Conservation (phyloP, 2,888 invertebrate genomes). For the Ceratothoa steindachneri region DNA sequence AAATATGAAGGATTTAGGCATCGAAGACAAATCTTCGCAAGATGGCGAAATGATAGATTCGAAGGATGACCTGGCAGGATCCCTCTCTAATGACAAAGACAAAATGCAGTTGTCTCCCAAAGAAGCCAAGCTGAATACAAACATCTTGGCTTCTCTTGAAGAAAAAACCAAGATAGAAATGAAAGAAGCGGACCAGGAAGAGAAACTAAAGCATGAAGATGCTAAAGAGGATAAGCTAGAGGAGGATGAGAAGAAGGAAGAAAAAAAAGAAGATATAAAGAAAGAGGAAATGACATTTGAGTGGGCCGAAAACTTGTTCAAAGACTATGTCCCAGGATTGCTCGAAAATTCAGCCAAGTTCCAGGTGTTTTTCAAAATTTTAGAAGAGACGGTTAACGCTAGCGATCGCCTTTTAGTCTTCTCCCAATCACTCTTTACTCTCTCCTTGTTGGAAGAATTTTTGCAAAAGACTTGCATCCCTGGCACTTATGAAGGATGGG, state of each 20-base stretch:
- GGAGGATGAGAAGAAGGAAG: constrained; percentile 32
- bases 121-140: background rate
- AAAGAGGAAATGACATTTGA: constrained; percentile 68
- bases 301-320: constrained; percentile 58
- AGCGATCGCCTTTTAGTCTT: constrained; percentile 91
- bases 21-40: background rate
- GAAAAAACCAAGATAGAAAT: constrained; percentile 54
- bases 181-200: constrained; percentile 60
- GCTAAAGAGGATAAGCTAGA: background rate
- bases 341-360: constrained; percentile 93
- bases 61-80: background rate
- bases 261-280: constrained; percentile 58
- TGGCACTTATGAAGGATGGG: constrained; percentile 62
- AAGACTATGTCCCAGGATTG: constrained; percentile 73
- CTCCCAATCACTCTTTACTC: constrained; percentile 90
- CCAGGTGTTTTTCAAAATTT: constrained; percentile 83
- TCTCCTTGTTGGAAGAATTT: constrained; percentile 92
- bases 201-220: constrained; percentile 12
- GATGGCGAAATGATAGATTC: background rate
- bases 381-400: constrained; percentile 77
- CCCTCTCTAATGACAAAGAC: background rate
- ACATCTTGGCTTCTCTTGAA: background rate
- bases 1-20: constrained; percentile 2
- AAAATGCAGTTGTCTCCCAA: background rate
- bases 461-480: constrained; percentile 66